These are phyloP conservation scores for Scaptodrosophila lebanonensis DNA, from an alignment of 1,140 invertebrate species.

Conservation along the genomic window DNA sequence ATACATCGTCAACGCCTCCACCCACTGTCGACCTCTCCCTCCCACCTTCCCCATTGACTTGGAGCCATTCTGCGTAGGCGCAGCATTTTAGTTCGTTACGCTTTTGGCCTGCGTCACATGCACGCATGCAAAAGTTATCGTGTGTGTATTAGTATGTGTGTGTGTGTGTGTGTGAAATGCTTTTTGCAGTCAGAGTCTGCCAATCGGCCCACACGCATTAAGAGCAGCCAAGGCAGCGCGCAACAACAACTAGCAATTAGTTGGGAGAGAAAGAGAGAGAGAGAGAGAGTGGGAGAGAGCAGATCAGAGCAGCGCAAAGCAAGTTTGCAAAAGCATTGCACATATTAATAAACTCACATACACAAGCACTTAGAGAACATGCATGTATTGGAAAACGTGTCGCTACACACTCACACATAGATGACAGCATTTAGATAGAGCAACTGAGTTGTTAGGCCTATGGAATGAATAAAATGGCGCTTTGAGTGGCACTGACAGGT, in stretches of 20 bases:
- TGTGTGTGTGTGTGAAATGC: slow-evolving; percentile 17
- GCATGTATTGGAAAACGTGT: too few relatives aligned
- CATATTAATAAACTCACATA: slow-evolving; percentile 19
- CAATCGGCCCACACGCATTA: not conserved
- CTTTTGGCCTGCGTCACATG: not conserved
- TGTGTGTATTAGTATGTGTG: slow-evolving; percentile 1
- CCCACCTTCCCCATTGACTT: too few relatives aligned
- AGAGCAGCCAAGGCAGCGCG: slow-evolving; percentile 7
- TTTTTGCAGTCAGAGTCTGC: not conserved
- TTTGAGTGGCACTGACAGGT: slow-evolving; percentile 37
- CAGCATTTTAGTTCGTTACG: slow-evolving; percentile 39
- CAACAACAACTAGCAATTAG: slow-evolving; percentile 40
- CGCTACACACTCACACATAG: not conserved
- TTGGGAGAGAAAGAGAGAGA: slow-evolving; percentile 28
- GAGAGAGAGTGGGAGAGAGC: not conserved
- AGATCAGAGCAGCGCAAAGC: slow-evolving; percentile 1
- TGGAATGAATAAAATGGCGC: slow-evolving; percentile 10
- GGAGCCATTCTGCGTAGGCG: slow-evolving; percentile 16
- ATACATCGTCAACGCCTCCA: not conserved
- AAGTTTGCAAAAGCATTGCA: slow-evolving; percentile 52
- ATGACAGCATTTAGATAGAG: slow-evolving; percentile 19
- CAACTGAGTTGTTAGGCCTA: slow-evolving; percentile 27
- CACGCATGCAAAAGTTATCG: not conserved
- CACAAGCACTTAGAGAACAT: too few relatives aligned
- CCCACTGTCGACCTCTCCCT: too few relatives aligned